These are phyloP conservation scores for Knipowitschia caucasica DNA, from an alignment of 2,797 vertebrate species.

Conservation along the genomic window DNA sequence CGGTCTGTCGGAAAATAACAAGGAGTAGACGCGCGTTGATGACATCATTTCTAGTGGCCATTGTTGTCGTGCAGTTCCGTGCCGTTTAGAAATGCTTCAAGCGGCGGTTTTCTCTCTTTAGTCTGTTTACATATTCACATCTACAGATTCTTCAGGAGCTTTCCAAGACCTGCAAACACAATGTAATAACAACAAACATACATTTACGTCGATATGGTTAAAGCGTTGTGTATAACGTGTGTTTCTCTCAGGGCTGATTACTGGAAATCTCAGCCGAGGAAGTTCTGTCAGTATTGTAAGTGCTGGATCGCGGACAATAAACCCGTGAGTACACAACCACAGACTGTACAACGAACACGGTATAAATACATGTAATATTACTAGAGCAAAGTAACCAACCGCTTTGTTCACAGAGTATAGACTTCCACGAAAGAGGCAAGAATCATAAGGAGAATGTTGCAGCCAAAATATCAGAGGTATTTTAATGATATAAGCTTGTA, in stretches of 20 bases:
- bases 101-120: not conserved
- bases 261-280: constrained; percentile 98
- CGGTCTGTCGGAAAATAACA: too few relatives aligned
- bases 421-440: constrained; percentile 98
- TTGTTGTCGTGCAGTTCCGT: constrained; percentile 42
- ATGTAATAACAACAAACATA: constrained; percentile 42
- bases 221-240: not conserved
- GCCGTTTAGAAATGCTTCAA: constrained; percentile 44
- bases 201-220: too few relatives aligned
- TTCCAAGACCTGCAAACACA: not conserved
- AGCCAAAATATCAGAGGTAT: constrained; percentile 93
- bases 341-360: too few relatives aligned
- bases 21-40: not conserved
- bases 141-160: not conserved
- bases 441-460: constrained; percentile 99
- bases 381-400: constrained; percentile 6
- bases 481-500: too few relatives aligned
- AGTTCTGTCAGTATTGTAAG: constrained; percentile 98
- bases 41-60: constrained; percentile 47
- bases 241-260: constrained; percentile 86
- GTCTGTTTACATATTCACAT: not conserved
- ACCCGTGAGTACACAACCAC: constrained; percentile 77
- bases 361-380: too few relatives aligned
- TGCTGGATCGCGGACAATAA: constrained; percentile 99
- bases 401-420: constrained; percentile 81